Base-by-base conservation (phyloP, 1,140 invertebrate species). In the Antheraea pernyi region DNA sequence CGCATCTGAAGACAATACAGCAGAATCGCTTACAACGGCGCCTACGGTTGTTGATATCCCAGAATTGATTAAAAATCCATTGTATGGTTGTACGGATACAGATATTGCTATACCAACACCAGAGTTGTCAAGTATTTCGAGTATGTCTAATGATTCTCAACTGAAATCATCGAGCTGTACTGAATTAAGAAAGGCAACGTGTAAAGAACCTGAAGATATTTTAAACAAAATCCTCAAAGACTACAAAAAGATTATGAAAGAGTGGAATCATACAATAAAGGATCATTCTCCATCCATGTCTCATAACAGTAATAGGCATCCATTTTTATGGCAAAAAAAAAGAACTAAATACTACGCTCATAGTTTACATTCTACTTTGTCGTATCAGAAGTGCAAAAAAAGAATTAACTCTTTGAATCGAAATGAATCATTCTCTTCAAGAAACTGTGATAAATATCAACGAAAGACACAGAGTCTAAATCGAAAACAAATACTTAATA, bases 171-270 rank as follows among this genome's bases (percentile, higher is more conserved):
- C 83, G 3, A 92, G 85, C 66, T 92, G 90, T 70, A 86, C 90
- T 16, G 90, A 92, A 80, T 66, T 92, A 60, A 79, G 82, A 75
- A 78, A 86, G 66, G 90, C 88, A n/a, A 88, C 88, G 83, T 74
- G 69, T 36, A 81, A 81, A 48, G 68, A 79, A 30, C 39, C 83
- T 13, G 77, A 83, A 61, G 83, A 91, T 68, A 70, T 93, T 16
- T 72, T 86, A 30, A 68, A 71, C 22, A 86, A 73, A 53, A 84
- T 93, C 65, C 73, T 91, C 7, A 85, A 78, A 68, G 91, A 93
- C 78, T 93, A 93, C 64, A 92, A 88, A 77, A 85, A 77, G 64
- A 90, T 92, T 77, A 93, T 93, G 90, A 92, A 89, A 58, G 89
- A 91, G 73, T 93, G 92, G 91, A 93, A 93, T 70, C 82, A 84